A percentile compares a stretch with the other conserved stretches of the same genome.
These are phyloP conservation scores for Pemphredon lugubris DNA, from an alignment of 2,888 invertebrate genomes.

Conservation along the genomic window DNA sequence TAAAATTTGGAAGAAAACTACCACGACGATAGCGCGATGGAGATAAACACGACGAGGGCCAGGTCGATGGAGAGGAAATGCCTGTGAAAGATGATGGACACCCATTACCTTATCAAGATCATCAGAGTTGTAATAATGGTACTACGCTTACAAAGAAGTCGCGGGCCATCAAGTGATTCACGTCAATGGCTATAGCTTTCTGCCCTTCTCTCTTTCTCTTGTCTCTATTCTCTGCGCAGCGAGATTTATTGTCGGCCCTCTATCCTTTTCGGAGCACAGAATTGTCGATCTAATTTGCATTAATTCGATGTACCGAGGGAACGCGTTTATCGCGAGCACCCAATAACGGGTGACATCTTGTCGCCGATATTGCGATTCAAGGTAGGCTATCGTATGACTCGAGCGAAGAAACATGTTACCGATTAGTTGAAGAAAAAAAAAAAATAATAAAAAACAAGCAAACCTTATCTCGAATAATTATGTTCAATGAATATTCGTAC, in stretches of 20 bases:
- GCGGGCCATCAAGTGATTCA: slow-evolving; percentile 53
- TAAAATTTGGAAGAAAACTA: slow-evolving; percentile 5
- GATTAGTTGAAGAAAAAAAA: too few relatives aligned
- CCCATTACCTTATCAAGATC: slow-evolving; percentile 77
- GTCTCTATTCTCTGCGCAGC: slow-evolving; percentile 16
- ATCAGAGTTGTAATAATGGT: slow-evolving; percentile 75
- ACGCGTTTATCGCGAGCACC: slow-evolving; percentile 39
- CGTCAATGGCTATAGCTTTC: slow-evolving; percentile 57
- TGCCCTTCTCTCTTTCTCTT: slow-evolving; percentile 34
- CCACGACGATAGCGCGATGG: slow-evolving; percentile 23
- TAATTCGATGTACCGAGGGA: slow-evolving; percentile 44
- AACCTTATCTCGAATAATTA: too few relatives aligned
- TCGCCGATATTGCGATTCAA: too few relatives aligned
- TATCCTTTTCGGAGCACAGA: slow-evolving; percentile 52
- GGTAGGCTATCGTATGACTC: too few relatives aligned
- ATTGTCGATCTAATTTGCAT: slow-evolving; percentile 53
- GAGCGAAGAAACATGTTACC: too few relatives aligned
- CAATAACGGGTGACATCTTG: slow-evolving; percentile 12
- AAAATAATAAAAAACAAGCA: too few relatives aligned
- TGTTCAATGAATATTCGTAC: too few relatives aligned
- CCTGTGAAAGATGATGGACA: slow-evolving; percentile 74
- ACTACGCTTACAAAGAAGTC: slow-evolving; percentile 70
- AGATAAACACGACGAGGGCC: slow-evolving; percentile 37
- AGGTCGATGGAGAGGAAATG: slow-evolving; percentile 69
- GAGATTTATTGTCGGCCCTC: slow-evolving; percentile 44